Base-by-base conservation (phyloP, 2,113 vertebrate genomes). In the Alosa alosa region DNA sequence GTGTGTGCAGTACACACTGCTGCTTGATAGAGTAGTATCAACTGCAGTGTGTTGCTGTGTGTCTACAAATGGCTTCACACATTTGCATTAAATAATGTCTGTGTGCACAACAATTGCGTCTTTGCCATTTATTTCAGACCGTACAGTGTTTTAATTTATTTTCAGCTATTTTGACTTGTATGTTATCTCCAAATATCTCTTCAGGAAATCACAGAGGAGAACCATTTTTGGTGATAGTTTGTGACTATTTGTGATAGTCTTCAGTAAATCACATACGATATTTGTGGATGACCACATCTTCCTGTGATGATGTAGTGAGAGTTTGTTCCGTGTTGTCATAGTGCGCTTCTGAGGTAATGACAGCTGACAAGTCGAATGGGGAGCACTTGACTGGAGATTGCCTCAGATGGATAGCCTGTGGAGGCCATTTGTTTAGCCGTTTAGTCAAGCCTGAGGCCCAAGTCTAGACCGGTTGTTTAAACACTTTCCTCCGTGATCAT, bases 361-460 rank as follows among this genome's bases (percentile, higher is more conserved):
- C 91, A 91, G 93, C 92, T 91, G 87, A 88, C 90, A 90, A 52
- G 90, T 90, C 91, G 89, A 89, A 90, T 88, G 91, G 87, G 81
- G 90, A 92, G 86, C 93, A 90, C 90, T 92, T 91, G 91, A 91
- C 88, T 92, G 88, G 91, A 90, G 86, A 87, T 91, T 52, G 85
- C n/a, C 82, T 57, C 89, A 89, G 91, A 93, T 92, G 92, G 92
- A 94, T 92, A 81, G 91, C 88, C 90, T 93, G 91, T 91, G 91
- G 85, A 87, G 75, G 82, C 86, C 41, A 91, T 89, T 91, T 88
- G 88, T 90, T 91, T 89, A 88, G 89, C 87, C 86, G 86, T 91
- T 88, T 86, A 90, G 75, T 88, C 88, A 87, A 85, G 87, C 81
- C 85, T 85, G 82, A 83, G 75, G 87, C 72, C 82, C 83, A 86